Base-by-base conservation (phyloP, 2,888 invertebrate genomes). In the Meliscaeva auricollis region DNA sequence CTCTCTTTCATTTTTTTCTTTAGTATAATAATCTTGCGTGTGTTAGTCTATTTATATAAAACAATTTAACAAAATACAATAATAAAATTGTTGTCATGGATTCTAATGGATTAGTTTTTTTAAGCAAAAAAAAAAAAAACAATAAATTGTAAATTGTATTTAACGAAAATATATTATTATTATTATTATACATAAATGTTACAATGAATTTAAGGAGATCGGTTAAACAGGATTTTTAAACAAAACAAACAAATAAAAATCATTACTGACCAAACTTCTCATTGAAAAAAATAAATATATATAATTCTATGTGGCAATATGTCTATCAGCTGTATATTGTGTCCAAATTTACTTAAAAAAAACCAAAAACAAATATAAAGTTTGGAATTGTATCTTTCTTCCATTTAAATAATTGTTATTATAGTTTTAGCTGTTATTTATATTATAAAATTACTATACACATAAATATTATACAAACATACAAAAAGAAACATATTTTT, bases 361-460 rank as follows among this genome's bases (percentile, higher is more conserved):
- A 58, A 58, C 35, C 58, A 46, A 64, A 58, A 30, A 60, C 35
- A 60, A 50, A 22, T 22, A 2, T 7, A 74, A 78, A 20, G 38
- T 68, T 72, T 68, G 80, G 70, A 73, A 81, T 73, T 81, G 80
- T 81, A 85, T 85, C 72, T 80, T 85, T 85, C 84, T 85, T 85
- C 85, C 81, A 85, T 85, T 85, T 81, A 85, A 85, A 85, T 77
- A 81, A 85, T 85, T 85, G 85, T 85, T 81, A 81, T 81, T 77
- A 81, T 85, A 85, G 85, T 85, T 80, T 85, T 85, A 85, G 76
- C 80, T 81, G 85, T 85, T 85, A 85, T 85, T 81, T 85, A 85
- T 85, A 80, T 81, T 81, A 85, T 85, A 84, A 70, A 74, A 58
- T 26, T 78, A 84, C 68, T 70, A 72, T 79, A 80, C 66, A 84